Conservation (phyloP, 2,888 invertebrate species). For the Melinaea menophilus region DNA sequence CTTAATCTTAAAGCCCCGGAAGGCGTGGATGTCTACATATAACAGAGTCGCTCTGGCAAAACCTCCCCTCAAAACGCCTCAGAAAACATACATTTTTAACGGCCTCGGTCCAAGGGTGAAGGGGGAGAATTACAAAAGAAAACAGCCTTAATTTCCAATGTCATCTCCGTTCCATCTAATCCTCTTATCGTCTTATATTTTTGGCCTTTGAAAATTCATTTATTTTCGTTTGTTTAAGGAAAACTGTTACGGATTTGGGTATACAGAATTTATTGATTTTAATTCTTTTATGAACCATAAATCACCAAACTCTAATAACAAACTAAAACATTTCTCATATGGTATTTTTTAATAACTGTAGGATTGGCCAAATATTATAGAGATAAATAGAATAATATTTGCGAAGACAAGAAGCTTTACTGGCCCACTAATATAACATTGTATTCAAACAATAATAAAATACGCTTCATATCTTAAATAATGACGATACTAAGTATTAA, state of each 20-base stretch:
- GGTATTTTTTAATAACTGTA: background rate
- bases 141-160: conserved; percentile 78
- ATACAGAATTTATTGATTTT: conserved; percentile 53
- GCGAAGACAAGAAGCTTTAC: conserved; percentile 16
- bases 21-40: conserved; percentile 31
- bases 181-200: conserved; percentile 77
- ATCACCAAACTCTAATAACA: too few relatives aligned
- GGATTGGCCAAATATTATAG: background rate
- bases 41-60: conserved; percentile 53
- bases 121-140: conserved; percentile 77
- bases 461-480: conserved; percentile 9
- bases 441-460: conserved; percentile 20
- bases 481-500: conserved; percentile 6
- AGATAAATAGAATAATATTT: conserved; percentile 15
- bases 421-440: conserved; percentile 20
- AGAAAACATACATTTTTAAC: conserved; percentile 75
- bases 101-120: conserved; percentile 53
- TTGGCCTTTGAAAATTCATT: conserved; percentile 76
- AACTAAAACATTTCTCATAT: background rate
- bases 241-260: conserved; percentile 51
- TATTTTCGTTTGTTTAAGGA: conserved; percentile 76
- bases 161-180: conserved; percentile 77
- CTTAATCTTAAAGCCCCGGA: conserved; percentile 10
- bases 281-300: conserved; percentile 10
- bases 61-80: conserved; percentile 45